phyloP scores from a whole-genome alignment of 2,797 vertebrate genomes.

The Pitangus sulphuratus region DNA sequence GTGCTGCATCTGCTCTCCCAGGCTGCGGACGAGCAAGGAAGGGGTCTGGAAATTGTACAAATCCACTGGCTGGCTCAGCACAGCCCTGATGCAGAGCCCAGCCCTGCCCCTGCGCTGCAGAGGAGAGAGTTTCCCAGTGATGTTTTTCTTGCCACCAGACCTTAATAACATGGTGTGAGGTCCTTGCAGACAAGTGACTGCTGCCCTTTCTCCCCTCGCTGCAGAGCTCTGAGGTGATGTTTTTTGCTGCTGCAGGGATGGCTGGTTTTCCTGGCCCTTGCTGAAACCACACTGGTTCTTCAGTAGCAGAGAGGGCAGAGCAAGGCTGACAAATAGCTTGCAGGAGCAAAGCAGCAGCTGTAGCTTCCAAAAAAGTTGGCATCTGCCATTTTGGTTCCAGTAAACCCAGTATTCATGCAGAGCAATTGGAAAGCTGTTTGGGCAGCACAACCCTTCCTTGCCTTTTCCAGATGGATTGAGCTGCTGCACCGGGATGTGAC shows the following conservation, averaged over 20 bases:
- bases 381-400: neutral
- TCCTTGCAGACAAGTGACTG: neutral
- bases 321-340: neutral
- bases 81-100: neutral
- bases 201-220: neutral
- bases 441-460: neutral
- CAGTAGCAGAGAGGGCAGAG: neutral
- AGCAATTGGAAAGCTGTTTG: neutral
- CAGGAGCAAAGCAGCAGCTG: neutral
- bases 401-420: neutral
- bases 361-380: neutral
- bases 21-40: neutral
- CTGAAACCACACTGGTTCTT: neutral
- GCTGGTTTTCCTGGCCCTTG: neutral
- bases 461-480: neutral
- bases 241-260: neutral
- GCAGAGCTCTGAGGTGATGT: neutral
- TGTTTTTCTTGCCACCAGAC: neutral
- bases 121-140: neutral
- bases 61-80: neutral
- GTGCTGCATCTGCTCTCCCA: slow-evolving; percentile 30
- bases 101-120: neutral
- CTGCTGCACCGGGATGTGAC: neutral
- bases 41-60: slow-evolving; percentile 58
- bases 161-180: neutral